Evolutionary conservation across 1,140 invertebrate species (phyloP), one percentile per base, ranked within the genome.

Genomic region (Drosophila elegans): DNA sequence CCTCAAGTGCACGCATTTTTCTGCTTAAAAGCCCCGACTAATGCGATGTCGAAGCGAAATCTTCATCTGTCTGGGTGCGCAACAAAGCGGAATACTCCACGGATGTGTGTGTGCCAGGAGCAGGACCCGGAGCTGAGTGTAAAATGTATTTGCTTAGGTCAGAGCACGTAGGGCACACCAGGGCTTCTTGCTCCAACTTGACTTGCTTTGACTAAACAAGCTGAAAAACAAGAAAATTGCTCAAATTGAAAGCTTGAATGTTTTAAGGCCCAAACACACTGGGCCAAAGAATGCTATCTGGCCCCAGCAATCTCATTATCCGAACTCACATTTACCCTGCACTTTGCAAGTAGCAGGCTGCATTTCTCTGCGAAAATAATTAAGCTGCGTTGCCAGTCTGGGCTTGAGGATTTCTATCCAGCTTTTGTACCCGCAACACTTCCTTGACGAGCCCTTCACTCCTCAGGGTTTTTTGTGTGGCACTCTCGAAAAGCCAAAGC

Each of bases 1-100:
- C 60, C 81, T 83, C 79, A 89, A 90, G 85, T 84, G 84, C 80
- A 89, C 84, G 85, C 84, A 89, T 90, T 89, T 89, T 90, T 89
- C 85, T 90, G 84, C 84, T 84, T 89, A 89, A 89, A 90, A 84
- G 84, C 84, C 85, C 68, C 77, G 80, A 90, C 84, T 89, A 89
- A 90, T 90, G 84, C 85, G 73, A 72, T 56, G 57, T 59, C 64
- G 53, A 78, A 77, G 66, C 76, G 73, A 74, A 74, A 57, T 61
- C 59, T 68, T 41, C 67, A 57, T 76, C 75, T 88, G 84, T 89
- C 75, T 86, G 74, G 39, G 53, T 79, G 63, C 75, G 83, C 79
- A 89, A 79, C 83, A 83, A 79, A 83, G 83, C 83, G 73, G 86
- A 89, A 76, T 74, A 59, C 45, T 59, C 51, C 39, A 34, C 72